Conservation (phyloP, 2,888 invertebrate species). For the Lasiommata megera region DNA sequence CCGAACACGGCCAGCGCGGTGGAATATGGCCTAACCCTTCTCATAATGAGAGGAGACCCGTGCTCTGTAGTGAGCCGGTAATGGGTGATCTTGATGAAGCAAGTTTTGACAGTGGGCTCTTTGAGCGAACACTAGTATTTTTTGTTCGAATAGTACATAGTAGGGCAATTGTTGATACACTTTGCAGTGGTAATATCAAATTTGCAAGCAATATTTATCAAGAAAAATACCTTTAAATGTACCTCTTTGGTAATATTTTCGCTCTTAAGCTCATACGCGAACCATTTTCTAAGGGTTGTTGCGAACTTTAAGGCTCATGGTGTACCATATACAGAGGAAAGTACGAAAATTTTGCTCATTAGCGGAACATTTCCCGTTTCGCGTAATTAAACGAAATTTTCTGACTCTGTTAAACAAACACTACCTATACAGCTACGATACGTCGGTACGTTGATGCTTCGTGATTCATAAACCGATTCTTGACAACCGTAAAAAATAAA, state of each 20-base stretch:
- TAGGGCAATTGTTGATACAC: no score
- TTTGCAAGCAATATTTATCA: not conserved
- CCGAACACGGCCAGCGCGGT: no score
- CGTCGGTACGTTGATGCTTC: slow-evolving; percentile 1
- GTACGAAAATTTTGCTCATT: slow-evolving; percentile 35
- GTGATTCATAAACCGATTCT: not conserved
- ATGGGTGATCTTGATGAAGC: no score
- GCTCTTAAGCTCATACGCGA: slow-evolving; percentile 4
- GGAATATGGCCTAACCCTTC: no score
- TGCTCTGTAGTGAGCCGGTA: no score
- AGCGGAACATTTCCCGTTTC: slow-evolving; percentile 35
- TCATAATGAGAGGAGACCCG: no score
- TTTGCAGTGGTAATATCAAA: not conserved
- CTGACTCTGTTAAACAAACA: slow-evolving; percentile 24
- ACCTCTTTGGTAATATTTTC: not conserved
- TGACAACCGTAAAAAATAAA: no score
- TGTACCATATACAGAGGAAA: slow-evolving; percentile 29
- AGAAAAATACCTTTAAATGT: not conserved
- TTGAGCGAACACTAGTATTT: no score
- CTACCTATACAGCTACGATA: not conserved
- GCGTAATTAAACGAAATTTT: slow-evolving; percentile 38
- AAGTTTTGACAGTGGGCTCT: no score
- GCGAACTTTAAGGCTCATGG: slow-evolving; percentile 21
- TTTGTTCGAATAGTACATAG: no score
- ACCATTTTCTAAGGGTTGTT: slow-evolving; percentile 16